Percentiles rank a stretch among this genome's conserved stretches.
Evolutionary conservation across 2,113 vertebrate species (phyloP).

Genomic region (Nibea albiflora): DNA sequence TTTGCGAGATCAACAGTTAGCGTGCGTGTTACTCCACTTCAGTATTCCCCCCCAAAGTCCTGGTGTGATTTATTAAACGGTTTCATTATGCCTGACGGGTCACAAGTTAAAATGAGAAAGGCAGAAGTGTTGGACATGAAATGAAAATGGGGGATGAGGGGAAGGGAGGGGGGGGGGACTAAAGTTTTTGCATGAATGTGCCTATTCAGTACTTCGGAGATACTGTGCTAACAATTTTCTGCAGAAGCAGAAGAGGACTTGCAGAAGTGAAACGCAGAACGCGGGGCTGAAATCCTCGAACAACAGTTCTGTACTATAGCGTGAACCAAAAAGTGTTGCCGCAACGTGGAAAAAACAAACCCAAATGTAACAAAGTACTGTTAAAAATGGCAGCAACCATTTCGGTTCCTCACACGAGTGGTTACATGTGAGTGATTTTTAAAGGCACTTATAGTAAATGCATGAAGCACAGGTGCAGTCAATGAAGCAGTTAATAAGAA

Average conservation of each 20-base stretch:
- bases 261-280: slow-evolving; percentile 42
- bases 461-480: slow-evolving; percentile 27
- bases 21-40: background rate
- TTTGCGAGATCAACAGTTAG: background rate
- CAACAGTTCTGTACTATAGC: background rate
- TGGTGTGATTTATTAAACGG: background rate
- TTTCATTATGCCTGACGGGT: slow-evolving; percentile 13
- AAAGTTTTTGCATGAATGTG: background rate
- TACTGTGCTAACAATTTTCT: background rate
- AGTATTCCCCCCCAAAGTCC: slow-evolving; percentile 1
- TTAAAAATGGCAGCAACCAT: slow-evolving; percentile 7
- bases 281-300: slow-evolving; percentile 16
- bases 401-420: slow-evolving; percentile 24
- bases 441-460: slow-evolving; percentile 11
- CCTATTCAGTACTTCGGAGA: background rate
- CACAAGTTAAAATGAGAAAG: slow-evolving; percentile 25
- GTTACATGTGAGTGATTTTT: background rate
- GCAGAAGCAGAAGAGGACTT: slow-evolving; percentile 21
- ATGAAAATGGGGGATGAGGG: background rate
- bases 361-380: background rate
- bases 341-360: background rate
- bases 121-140: background rate
- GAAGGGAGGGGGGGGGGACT: background rate
- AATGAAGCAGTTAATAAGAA: slow-evolving; percentile 11
- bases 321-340: background rate